Base-by-base conservation (phyloP, 1,140 invertebrate species). In the Zaprionus vittiger region DNA sequence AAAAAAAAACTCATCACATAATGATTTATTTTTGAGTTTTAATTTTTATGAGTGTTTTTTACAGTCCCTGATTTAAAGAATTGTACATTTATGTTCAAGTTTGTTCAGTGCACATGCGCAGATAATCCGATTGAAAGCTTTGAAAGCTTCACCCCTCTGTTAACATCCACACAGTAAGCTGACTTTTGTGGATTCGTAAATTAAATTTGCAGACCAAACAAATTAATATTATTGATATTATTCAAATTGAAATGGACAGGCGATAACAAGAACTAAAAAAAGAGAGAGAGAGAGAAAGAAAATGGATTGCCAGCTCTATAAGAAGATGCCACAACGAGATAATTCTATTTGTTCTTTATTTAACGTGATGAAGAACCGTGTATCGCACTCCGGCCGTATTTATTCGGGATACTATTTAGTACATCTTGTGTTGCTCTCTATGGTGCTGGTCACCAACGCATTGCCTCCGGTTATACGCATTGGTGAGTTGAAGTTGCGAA, bases 381-480 rank as follows among this genome's bases (percentile, higher is more conserved):
- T n/a, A 15, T 49, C 17, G 17, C 9, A 1, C 3, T 49, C 47
- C 12, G 9, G 17, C 47, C 4, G 47, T 49, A 49, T 22, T 20
- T 2, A 49, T 49, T 49, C 38, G 66, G 59, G 28, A 28, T 63
- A 56, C 12, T 26, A 59, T 7, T 24, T 73, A 20, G 5, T 56
- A 14, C 54, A 56, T 9, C 14, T 31, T 24, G 5, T 78, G 24
- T 47, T 85, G 24, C 44, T 82, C 17, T 85, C 83, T 44, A 62
- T 69, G 49, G 22, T 84, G n/a, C 14, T 79, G 14, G 41, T 73
- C 47, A 56, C 47, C 1, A 75, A 70, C 66, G 55, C 82, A 2
- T 38, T 84, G 20, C 82, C 82, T 12, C 82, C 82, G 12, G 83
- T 84, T 11, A 85, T 84, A 65, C 82, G 83, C 24, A 60, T 84